Conservation (phyloP, 2,797 vertebrate genomes). For the Busarellus nigricollis region DNA sequence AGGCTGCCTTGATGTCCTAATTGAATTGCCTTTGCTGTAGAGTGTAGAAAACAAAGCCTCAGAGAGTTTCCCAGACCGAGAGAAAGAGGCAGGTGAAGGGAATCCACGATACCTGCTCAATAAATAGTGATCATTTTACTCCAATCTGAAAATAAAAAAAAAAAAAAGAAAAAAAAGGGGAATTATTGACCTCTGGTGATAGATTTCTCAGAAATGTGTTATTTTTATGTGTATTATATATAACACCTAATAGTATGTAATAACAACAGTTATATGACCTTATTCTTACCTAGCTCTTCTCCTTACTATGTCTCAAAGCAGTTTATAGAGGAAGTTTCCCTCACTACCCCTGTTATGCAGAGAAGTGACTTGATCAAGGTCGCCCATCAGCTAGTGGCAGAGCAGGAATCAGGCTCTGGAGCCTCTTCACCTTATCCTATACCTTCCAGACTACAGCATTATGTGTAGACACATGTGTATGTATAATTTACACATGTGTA, state of each 20-base stretch:
- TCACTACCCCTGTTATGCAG: background rate
- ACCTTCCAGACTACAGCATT: background rate
- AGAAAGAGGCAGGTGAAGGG: background rate
- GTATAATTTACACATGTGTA: fast-evolving
- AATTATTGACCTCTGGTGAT: background rate
- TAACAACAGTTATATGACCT: background rate
- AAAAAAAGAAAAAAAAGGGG: no score
- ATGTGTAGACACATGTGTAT: background rate
- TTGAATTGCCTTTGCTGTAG: conserved; percentile 15
- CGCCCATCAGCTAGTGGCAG: background rate
- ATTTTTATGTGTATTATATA: background rate
- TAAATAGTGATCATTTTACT: background rate
- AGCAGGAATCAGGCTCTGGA: background rate
- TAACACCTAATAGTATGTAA: background rate
- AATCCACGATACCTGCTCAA: background rate
- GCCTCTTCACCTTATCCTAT: background rate
- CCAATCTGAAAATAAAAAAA: background rate
- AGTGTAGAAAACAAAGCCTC: conserved; percentile 5
- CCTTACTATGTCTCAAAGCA: background rate
- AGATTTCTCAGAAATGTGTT: background rate
- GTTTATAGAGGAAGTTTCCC: background rate
- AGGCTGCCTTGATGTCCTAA: conserved; percentile 20
- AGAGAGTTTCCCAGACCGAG: background rate
- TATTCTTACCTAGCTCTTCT: background rate
- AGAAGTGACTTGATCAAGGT: background rate